A percentile compares a stretch with the other conserved stretches of the same genome.
Evolutionary conservation across 2,113 vertebrate species (phyloP).

Genomic region (Holacanthus passer): DNA sequence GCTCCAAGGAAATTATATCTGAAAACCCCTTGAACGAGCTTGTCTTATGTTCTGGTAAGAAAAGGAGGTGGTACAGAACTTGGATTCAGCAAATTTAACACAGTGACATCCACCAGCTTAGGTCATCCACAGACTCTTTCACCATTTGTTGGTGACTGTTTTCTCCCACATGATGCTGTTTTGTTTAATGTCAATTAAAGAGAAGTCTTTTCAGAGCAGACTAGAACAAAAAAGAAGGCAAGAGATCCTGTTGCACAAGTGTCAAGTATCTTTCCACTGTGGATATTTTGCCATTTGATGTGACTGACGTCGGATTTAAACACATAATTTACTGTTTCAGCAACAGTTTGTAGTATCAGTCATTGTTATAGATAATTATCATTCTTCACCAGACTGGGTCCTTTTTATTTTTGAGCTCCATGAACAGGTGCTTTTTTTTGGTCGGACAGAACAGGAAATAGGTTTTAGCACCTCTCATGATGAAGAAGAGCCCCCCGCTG

Average conservation of each 20-base stretch:
- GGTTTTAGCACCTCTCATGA: conserved; percentile 9
- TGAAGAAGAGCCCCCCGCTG: conserved; percentile 17
- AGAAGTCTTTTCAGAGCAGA: no score
- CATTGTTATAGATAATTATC: not conserved
- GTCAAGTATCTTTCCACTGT: not conserved
- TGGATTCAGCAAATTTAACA: not conserved
- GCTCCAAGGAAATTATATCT: not conserved
- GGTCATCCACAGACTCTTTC: not conserved
- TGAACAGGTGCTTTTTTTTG: not conserved
- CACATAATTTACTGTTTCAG: no score
- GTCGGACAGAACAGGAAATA: not conserved
- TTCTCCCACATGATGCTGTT: no score
- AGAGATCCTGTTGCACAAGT: not conserved
- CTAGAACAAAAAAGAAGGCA: not conserved
- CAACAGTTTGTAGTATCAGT: not conserved
- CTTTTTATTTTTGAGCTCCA: no score
- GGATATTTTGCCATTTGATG: not conserved
- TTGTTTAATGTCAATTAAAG: no score
- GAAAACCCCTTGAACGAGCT: no score
- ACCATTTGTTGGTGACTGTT: not conserved
- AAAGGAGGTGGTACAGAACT: not conserved
- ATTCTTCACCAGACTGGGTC: not conserved
- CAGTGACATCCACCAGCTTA: not conserved
- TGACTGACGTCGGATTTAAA: no score
- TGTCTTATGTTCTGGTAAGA: no score